Percentiles rank a stretch among this genome's conserved stretches.
Evolutionary conservation across 2,888 invertebrate genomes (phyloP).

Genomic region (Sarcophaga caerulescens): DNA sequence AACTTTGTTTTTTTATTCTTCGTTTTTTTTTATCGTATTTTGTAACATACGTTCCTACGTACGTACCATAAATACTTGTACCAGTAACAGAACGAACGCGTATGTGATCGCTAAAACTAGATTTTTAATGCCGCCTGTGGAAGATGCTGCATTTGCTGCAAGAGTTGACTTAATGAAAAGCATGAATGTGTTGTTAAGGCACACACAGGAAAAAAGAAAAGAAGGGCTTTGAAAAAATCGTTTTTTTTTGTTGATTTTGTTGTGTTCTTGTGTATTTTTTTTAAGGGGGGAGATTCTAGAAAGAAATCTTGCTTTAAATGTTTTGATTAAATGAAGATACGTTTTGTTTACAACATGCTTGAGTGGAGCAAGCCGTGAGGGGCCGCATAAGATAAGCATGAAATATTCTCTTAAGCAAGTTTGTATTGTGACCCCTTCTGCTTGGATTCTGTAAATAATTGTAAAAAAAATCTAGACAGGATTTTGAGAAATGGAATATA

Average conservation of each 20-base stretch:
- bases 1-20: not conserved
- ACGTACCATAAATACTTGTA: conserved; percentile 9
- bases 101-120: conserved; percentile 38
- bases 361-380: not conserved
- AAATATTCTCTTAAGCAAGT: conserved; percentile 31
- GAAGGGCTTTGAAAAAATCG: not conserved
- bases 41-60: too few relatives aligned
- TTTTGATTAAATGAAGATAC: conserved; percentile 48
- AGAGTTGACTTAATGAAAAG: not conserved
- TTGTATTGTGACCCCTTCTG: conserved; percentile 3
- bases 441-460: conserved; percentile 1
- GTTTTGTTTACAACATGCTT: conserved; percentile 11
- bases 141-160: conserved; percentile 7
- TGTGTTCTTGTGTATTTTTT: not conserved
- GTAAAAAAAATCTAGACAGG: not conserved
- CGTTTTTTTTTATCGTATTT: too few relatives aligned
- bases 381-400: not conserved
- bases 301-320: conserved; percentile 8
- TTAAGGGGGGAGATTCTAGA: not conserved
- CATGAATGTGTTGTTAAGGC: conserved; percentile 18
- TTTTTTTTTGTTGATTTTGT: conserved; percentile 3
- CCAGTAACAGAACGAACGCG: conserved; percentile 1
- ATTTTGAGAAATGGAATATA: not conserved
- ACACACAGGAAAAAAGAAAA: not conserved
- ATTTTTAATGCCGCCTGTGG: conserved; percentile 1